Evolutionary conservation across 2,888 invertebrate genomes (phyloP), one percentile per base, ranked within the genome.

Genomic region (Neoitamus cyanurus): DNA sequence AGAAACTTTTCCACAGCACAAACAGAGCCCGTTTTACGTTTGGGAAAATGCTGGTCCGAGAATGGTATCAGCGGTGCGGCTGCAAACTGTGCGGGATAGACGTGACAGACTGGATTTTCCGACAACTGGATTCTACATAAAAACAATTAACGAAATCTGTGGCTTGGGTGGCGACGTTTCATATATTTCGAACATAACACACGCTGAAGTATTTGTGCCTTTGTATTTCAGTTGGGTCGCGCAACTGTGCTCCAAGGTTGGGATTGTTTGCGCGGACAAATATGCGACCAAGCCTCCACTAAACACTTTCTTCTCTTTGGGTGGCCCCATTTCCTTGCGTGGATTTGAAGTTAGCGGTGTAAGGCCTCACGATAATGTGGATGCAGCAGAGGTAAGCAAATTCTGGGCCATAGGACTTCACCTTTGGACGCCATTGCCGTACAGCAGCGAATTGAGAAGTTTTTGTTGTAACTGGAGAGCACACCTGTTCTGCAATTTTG

Each of bases 391-490:
- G 2, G 95, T 95, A 3, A 93, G 94, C 89, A 93, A 95, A 68
- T 98, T 96, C 91, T 98, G 98, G 96, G 94, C 97, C 15, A 93
- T 94, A 2, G 98, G 96, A 0, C 89, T 97, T 11, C 99, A 99
- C 92, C 89, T 98, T 36, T 99, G 96, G 92, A 94, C 96, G 0
- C 98, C 98, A 11, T 93, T 99, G 85, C 98, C 98, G 15, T 98
- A 9, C 25, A 1, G 20, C 9, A 42, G 95, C n/a, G n/a, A n/a
- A n/a, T n/a, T n/a, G n/a, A n/a, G n/a, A n/a, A n/a, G n/a, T n/a
- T n/a, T n/a, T n/a, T n/a, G n/a, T n/a, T n/a, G n/a, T n/a, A n/a
- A n/a, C n/a, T n/a, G n/a, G n/a, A n/a, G n/a, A n/a, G n/a, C n/a
- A n/a, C n/a, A n/a, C n/a, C n/a, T n/a, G n/a, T n/a, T n/a, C n/a